These are phyloP conservation scores for Euzetes globulus DNA, from an alignment of 2,888 invertebrate genomes.

Conservation along the genomic window DNA sequence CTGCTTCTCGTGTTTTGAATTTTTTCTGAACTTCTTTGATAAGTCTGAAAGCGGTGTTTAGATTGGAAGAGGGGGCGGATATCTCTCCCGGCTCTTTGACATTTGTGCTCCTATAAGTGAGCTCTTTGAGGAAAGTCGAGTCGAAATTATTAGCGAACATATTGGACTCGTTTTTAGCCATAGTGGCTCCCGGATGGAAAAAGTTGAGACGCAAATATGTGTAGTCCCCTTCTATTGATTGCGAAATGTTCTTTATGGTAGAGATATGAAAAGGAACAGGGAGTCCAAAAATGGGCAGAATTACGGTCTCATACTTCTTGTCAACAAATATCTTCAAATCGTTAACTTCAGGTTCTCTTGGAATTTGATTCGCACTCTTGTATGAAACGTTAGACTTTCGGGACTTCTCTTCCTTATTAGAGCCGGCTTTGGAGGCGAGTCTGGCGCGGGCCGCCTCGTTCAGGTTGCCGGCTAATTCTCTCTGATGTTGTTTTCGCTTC, in stretches of 20 bases:
- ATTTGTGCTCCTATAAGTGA: conserved; percentile 96
- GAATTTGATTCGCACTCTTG: conserved; percentile 83
- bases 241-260: conserved; percentile 96
- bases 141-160: conserved; percentile 80
- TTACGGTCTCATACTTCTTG: conserved; percentile 95
- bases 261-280: conserved; percentile 98
- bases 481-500: conserved; percentile 92
- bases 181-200: conserved; percentile 93
- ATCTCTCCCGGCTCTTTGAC: conserved; percentile 94
- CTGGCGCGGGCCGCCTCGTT: conserved; percentile 90
- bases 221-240: conserved; percentile 97
- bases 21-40: conserved; percentile 99
- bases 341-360: conserved; percentile 82
- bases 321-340: conserved; percentile 92
- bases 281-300: conserved; percentile 89
- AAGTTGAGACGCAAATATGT: conserved; percentile 96
- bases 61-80: conserved; percentile 84
- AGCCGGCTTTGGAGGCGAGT: conserved; percentile 65
- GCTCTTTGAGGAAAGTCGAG: conserved; percentile 95
- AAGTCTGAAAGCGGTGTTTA: conserved; percentile 91
- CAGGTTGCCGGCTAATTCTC: conserved; percentile 77
- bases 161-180: conserved; percentile 86
- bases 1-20: conserved; percentile 95
- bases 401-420: conserved; percentile 62
- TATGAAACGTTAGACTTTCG: conserved; percentile 93